Evolutionary conservation across 2,888 invertebrate species (phyloP).

Genomic region (Boloria euphrosyne): DNA sequence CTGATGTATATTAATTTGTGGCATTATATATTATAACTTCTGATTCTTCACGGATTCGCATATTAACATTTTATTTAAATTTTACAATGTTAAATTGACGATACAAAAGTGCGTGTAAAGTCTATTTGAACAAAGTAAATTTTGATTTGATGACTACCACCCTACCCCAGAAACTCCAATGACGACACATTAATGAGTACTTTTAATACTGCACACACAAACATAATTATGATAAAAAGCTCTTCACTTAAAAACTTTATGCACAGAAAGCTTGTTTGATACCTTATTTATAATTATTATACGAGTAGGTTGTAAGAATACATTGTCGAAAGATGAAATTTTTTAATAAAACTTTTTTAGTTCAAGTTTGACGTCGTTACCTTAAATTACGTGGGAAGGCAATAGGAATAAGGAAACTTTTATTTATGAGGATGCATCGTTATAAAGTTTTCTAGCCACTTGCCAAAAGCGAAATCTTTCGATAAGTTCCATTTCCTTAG

Average conservation of each 20-base stretch:
- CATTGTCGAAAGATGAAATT: conserved; percentile 35
- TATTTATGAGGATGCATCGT: conserved; percentile 39
- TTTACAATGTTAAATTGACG: too few relatives aligned
- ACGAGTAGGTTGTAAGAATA: conserved; percentile 10
- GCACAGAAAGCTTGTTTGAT: conserved; percentile 17
- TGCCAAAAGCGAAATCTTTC: conserved; percentile 36
- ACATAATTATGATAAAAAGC: too few relatives aligned
- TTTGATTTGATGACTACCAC: too few relatives aligned
- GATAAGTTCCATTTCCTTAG: conserved; percentile 26
- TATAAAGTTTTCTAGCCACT: conserved; percentile 37
- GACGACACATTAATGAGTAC: too few relatives aligned
- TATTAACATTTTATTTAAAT: too few relatives aligned
- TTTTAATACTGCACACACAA: too few relatives aligned
- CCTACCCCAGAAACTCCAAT: too few relatives aligned
- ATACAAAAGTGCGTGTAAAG: too few relatives aligned
- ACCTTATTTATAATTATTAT: too few relatives aligned
- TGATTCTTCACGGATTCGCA: neutral
- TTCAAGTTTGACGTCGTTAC: conserved; percentile 31
- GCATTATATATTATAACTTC: neutral
- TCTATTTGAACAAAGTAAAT: too few relatives aligned
- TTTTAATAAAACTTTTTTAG: conserved; percentile 35
- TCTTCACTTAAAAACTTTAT: conserved; percentile 1
- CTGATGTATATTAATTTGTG: conserved; percentile 12
- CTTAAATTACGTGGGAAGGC: conserved; percentile 46
- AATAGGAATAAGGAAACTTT: conserved; percentile 38